These are phyloP conservation scores for Adela reaumurella DNA, from an alignment of 2,888 invertebrate genomes.

Conservation along the genomic window DNA sequence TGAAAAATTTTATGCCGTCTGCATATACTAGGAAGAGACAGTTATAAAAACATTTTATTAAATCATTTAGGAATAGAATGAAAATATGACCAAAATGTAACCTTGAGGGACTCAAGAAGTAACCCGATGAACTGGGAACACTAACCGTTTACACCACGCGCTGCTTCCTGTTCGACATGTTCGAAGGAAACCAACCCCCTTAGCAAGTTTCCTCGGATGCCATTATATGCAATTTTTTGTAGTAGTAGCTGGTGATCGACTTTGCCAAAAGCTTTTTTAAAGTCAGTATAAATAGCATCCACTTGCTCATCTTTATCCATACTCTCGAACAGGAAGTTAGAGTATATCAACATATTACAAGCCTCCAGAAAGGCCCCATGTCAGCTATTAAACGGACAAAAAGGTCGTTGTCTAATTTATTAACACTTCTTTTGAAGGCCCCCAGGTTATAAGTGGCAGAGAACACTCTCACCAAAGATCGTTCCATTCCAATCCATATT, in stretches of 20 bases:
- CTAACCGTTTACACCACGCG: constrained; percentile 4
- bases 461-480: no score
- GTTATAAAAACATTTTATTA: background rate
- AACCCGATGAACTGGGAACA: background rate
- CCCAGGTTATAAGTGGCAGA: no score
- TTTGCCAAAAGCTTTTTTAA: constrained; percentile 13
- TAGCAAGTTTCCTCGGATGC: constrained; percentile 9
- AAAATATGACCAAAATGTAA: background rate
- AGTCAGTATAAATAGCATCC: constrained; percentile 11
- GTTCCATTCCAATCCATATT: no score
- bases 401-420: no score
- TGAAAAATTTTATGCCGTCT: background rate
- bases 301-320: constrained; percentile 8
- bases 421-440: no score
- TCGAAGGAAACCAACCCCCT: constrained; percentile 10
- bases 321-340: constrained; percentile 7
- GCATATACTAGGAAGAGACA: background rate
- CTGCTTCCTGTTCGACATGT: constrained; percentile 8
- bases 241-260: constrained; percentile 11
- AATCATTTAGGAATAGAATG: background rate
- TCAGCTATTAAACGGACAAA: no score
- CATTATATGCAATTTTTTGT: constrained; percentile 8
- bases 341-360: constrained; percentile 11
- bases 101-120: background rate
- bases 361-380: no score